These are phyloP conservation scores for Drosophila micromelanica DNA, from an alignment of 1,140 invertebrate genomes.

Conservation along the genomic window DNA sequence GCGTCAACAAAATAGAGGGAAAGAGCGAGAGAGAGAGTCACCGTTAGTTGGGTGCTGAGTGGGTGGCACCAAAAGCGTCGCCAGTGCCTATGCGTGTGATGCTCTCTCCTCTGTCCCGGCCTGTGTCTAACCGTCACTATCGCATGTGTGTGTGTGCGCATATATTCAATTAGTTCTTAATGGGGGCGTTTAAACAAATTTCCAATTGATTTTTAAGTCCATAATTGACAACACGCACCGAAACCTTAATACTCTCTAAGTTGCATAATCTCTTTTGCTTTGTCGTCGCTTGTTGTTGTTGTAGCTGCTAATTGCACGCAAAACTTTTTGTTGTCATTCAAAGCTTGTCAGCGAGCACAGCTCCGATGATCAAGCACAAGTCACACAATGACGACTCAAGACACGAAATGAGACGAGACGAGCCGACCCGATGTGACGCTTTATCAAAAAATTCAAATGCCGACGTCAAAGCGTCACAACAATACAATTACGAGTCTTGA, in stretches of 20 bases:
- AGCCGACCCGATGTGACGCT: constrained; percentile 16
- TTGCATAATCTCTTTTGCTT: constrained; percentile 40
- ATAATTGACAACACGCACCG: constrained; percentile 53
- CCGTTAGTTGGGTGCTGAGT: constrained; percentile 18
- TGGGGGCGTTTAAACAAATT: constrained; percentile 60
- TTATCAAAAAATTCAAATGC: constrained; percentile 36
- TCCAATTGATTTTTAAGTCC: constrained; percentile 78
- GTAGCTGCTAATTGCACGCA: constrained; percentile 26
- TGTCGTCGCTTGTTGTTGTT: constrained; percentile 13
- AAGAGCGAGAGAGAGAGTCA: neutral
- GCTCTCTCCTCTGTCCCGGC: neutral
- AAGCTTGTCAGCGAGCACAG: constrained; percentile 4
- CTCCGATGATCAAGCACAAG: constrained; percentile 9
- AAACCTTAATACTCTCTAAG: constrained; percentile 17
- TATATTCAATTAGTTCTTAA: constrained; percentile 70
- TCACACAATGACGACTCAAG: constrained; percentile 30
- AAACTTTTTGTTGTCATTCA: neutral
- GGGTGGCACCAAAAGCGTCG: constrained; percentile 24
- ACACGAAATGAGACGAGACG: neutral
- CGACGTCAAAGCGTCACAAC: constrained; percentile 19
- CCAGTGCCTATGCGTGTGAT: constrained; percentile 11
- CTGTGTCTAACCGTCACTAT: neutral
- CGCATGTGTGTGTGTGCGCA: neutral
- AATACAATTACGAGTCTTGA: constrained; percentile 6
- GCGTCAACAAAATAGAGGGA: constrained; percentile 35